phyloP scores from a whole-genome alignment of 92 coral and sea anemone species.

The Porites lobata region DNA sequence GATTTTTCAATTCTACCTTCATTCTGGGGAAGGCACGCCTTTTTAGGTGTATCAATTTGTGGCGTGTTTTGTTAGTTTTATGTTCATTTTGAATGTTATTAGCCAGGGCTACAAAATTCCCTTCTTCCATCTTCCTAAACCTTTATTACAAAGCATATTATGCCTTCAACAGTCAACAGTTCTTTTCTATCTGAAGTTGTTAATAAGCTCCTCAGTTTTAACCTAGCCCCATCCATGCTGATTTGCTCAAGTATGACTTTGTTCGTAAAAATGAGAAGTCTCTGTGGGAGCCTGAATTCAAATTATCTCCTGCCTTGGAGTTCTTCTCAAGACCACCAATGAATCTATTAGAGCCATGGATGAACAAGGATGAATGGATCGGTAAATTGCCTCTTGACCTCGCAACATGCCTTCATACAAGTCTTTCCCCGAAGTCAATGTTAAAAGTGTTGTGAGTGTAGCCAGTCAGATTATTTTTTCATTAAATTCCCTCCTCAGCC shows the following conservation, averaged over 20 bases:
- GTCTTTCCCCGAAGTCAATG: neutral
- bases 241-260: conserved; percentile 39
- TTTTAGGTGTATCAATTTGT: too few species aligned
- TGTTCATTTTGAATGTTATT: too few species aligned
- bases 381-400: too few species aligned
- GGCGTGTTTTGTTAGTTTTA: too few species aligned
- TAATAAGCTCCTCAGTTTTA: too few species aligned
- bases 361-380: neutral
- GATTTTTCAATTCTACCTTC: too few species aligned
- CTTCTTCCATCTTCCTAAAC: too few species aligned
- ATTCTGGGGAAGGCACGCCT: too few species aligned
- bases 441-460: neutral
- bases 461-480: neutral
- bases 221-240: neutral
- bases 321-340: neutral
- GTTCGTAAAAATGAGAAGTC: conserved; percentile 24
- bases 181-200: too few species aligned
- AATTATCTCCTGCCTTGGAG: conserved; percentile 10
- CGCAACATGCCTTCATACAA: neutral
- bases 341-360: neutral
- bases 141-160: too few species aligned
- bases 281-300: conserved; percentile 34
- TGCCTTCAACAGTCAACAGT: too few species aligned
- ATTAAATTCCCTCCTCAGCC: neutral
- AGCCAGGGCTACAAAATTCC: too few species aligned